These are phyloP conservation scores for Tretioscincus oriximinensis DNA, from an alignment of 2,113 vertebrate species.

Conservation along the genomic window DNA sequence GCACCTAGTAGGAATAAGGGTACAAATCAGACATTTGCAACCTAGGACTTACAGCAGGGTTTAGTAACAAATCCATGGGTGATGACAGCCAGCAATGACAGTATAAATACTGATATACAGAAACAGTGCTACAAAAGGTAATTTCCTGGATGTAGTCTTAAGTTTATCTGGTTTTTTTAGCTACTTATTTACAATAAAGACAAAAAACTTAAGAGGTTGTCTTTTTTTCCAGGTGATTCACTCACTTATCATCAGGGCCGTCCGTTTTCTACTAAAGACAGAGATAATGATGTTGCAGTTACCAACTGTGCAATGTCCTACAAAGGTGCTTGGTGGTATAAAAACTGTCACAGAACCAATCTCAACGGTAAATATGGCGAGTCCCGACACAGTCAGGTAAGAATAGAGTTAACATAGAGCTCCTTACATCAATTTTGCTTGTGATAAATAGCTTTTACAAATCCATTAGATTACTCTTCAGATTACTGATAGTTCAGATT, in stretches of 20 bases:
- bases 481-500: not conserved
- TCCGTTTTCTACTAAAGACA: conserved; percentile 96
- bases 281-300: conserved; percentile 95
- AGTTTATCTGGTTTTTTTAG: not conserved
- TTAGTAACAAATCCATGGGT: no score
- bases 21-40: no score
- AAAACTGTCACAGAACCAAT: conserved; percentile 98
- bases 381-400: conserved; percentile 96
- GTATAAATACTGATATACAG: no score
- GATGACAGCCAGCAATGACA: no score
- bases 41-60: no score
- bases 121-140: no score
- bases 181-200: not conserved
- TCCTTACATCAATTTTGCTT: not conserved
- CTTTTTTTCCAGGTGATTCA: conserved; percentile 85
- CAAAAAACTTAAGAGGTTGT: not conserved
- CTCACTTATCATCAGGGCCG: conserved; percentile 97
- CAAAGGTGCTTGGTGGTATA: conserved; percentile 99
- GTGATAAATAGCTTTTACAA: not conserved
- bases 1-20: no score
- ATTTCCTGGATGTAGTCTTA: no score
- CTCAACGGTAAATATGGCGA: conserved; percentile 98
- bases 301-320: conserved; percentile 98
- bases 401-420: not conserved
- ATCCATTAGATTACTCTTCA: not conserved